phyloP scores from a whole-genome alignment of 2,888 invertebrate species.

The Ethmia dodecea region DNA sequence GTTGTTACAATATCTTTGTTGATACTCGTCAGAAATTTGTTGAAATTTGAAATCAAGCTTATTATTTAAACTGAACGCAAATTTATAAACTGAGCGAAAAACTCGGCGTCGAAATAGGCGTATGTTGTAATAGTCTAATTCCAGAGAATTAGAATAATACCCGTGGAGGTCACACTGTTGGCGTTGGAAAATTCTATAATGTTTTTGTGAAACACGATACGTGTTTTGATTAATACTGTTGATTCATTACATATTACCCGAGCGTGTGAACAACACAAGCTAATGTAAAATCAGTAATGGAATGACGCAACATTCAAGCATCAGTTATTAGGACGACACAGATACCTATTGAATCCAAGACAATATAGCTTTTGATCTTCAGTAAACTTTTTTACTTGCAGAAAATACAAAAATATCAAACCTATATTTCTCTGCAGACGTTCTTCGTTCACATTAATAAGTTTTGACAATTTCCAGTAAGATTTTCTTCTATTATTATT shows the following conservation, averaged over 20 bases:
- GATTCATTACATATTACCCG: conserved; percentile 15
- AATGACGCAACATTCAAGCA: neutral
- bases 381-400: too few species aligned
- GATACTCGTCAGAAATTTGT: conserved; percentile 32
- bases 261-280: conserved; percentile 3
- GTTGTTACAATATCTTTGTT: conserved; percentile 2
- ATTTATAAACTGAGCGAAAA: conserved; percentile 56
- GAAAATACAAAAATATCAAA: too few species aligned
- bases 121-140: conserved; percentile 65
- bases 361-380: too few species aligned
- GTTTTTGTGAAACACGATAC: conserved; percentile 33
- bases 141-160: conserved; percentile 56
- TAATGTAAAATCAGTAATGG: neutral
- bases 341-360: too few species aligned
- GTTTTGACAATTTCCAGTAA: too few species aligned
- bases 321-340: too few species aligned
- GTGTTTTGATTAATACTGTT: conserved; percentile 24
- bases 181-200: conserved; percentile 29
- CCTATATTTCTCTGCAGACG: too few species aligned
- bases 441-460: too few species aligned
- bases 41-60: conserved; percentile 41
- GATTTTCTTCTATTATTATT: too few species aligned
- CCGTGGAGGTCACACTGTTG: conserved; percentile 18
- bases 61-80: conserved; percentile 40
- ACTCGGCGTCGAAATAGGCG: conserved; percentile 45